Percentiles rank a stretch among this genome's conserved stretches.
These are phyloP conservation scores for Coregonus ussuriensis DNA, from an alignment of 2,797 vertebrate species.

Conservation along the genomic window DNA sequence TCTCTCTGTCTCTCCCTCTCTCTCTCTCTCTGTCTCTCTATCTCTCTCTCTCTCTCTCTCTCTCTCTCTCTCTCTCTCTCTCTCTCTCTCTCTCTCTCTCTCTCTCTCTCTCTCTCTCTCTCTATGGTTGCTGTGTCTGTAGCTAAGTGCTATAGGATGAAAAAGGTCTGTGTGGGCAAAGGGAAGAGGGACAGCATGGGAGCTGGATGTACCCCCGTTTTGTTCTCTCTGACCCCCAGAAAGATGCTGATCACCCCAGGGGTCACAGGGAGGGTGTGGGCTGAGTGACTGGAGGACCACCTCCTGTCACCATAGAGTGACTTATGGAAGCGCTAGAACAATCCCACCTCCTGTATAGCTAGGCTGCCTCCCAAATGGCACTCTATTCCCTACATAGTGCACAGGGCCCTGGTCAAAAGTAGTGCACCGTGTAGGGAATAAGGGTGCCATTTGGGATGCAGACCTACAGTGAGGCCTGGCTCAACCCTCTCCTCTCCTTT, in stretches of 20 bases:
- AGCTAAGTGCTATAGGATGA: slow-evolving; percentile 53
- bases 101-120: too few relatives aligned
- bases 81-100: too few relatives aligned
- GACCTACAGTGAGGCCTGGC: slow-evolving; percentile 28
- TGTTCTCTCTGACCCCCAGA: slow-evolving; percentile 62
- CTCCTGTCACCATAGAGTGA: slow-evolving; percentile 71
- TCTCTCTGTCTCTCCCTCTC: too few relatives aligned
- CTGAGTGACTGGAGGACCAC: slow-evolving; percentile 57
- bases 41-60: too few relatives aligned
- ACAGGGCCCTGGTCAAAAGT: background rate
- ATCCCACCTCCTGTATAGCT: slow-evolving; percentile 59
- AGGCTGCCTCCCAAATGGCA: background rate
- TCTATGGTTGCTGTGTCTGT: slow-evolving; percentile 47
- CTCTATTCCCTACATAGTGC: background rate
- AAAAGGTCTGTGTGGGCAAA: slow-evolving; percentile 48
- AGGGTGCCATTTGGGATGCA: too few relatives aligned
- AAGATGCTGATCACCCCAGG: slow-evolving; percentile 62
- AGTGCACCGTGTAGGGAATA: too few relatives aligned
- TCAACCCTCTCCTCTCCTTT: background rate
- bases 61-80: too few relatives aligned
- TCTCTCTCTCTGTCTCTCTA: too few relatives aligned
- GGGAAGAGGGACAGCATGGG: slow-evolving; percentile 55
- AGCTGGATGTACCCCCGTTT: slow-evolving; percentile 60
- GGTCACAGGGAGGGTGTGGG: slow-evolving; percentile 54
- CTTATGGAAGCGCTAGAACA: slow-evolving; percentile 70